Percentiles rank a stretch among this genome's conserved stretches.
Evolutionary conservation across 2,888 invertebrate genomes (phyloP).

Genomic region (Folsomia candida): DNA sequence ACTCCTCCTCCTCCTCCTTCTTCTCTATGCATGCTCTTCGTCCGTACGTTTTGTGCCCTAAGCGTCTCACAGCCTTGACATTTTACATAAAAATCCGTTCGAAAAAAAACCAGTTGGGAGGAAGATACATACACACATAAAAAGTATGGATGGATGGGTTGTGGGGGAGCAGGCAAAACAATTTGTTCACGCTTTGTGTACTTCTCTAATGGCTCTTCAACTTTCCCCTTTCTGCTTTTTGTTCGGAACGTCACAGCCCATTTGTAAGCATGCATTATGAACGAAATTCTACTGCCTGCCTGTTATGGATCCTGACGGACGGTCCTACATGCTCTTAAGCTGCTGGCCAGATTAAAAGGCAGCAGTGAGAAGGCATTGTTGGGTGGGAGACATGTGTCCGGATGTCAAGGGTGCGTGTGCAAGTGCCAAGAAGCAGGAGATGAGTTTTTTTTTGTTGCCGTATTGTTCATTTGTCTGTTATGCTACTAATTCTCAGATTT

Average conservation of each 20-base stretch:
- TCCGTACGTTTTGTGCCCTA: too few relatives aligned
- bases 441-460: too few relatives aligned
- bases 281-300: background rate
- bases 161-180: background rate
- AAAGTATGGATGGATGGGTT: too few relatives aligned
- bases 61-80: background rate
- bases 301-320: background rate
- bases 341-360: background rate
- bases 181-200: constrained; percentile 1
- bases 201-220: constrained; percentile 2
- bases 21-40: too few relatives aligned
- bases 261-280: background rate
- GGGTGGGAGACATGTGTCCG: too few relatives aligned
- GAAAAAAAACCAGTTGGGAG: too few relatives aligned
- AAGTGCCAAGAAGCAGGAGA: background rate
- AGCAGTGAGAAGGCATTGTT: background rate
- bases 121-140: too few relatives aligned
- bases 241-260: constrained; percentile 5
- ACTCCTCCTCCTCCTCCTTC: too few relatives aligned
- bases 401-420: background rate
- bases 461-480: too few relatives aligned
- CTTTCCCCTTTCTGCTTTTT: background rate
- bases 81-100: background rate
- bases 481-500: too few relatives aligned
- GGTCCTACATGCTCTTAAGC: background rate